Base-by-base conservation (phyloP, 2,797 vertebrate species). In the Microctenopoma steveboyesi region DNA sequence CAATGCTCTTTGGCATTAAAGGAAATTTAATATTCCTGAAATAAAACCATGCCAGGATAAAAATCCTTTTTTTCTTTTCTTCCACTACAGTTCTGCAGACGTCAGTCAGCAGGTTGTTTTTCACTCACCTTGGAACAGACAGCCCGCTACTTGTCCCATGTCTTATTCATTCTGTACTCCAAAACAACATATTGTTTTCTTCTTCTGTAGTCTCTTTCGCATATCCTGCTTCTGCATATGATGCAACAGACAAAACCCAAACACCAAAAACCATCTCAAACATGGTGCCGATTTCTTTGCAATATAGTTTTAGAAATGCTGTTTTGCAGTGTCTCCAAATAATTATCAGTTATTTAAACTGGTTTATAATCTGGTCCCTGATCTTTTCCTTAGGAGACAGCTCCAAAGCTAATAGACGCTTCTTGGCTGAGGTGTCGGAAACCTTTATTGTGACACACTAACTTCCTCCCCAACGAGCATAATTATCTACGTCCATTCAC, bases 111-210 rank as follows among this genome's bases (percentile, higher is more conserved):
- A 76, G 0, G 59, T 60, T 57, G 30, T 15, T 68, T 62, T 74
- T 56, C 14, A 88, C 88, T 91, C 80, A 90, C 87, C 87, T 69
- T 69, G 76, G 60, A 84, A 30, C 66, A 73, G 76, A 84, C 89
- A 89, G 49, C 77, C 69, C 28, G 81, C 82, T 78, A 74, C 87
- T 78, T 93, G 88, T 72, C 89, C 90, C 88, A 92, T 91, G 70
- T 69, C 72, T 69, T 74, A 43, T 59, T 69, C 40, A 48, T 49
- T 54, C 58, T 51, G n/a, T 7, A 7, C 14, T 60, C 51, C 69
- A 56, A 35, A 18, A 60, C 2, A 69, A 64, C 11, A 7, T 59
- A 37, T 56, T 72, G 5, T 22, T 18, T 7, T 12, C 37, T 22
- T 40, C 40, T 64, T 10, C 49, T 58, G 25, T 53, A 25, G 51